Conservation (phyloP, 2,113 vertebrate genomes). For the Tachysurus fulvidraco region DNA sequence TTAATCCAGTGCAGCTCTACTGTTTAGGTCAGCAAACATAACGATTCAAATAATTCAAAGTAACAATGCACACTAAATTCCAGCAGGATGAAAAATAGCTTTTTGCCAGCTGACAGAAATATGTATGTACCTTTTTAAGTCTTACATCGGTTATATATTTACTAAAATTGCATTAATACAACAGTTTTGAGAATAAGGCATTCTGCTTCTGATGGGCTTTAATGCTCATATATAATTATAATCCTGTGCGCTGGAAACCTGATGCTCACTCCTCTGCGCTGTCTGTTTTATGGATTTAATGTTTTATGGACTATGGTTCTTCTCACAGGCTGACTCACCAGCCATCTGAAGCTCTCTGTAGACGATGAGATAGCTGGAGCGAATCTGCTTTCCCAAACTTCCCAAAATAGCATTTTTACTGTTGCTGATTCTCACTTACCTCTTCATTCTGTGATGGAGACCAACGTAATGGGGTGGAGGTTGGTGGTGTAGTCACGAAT, state of each 20-base stretch:
- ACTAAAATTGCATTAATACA: neutral
- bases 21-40: neutral
- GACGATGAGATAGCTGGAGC: constrained; percentile 27
- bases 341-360: constrained; percentile 32
- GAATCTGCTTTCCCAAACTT: too few species aligned
- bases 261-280: constrained; percentile 19
- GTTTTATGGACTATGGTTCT: too few species aligned
- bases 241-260: constrained; percentile 14
- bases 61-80: neutral
- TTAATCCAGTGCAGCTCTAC: neutral
- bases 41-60: neutral
- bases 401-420: neutral
- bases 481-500: neutral
- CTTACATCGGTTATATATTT: neutral
- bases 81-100: neutral
- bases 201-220: constrained; percentile 25
- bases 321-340: constrained; percentile 49
- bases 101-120: neutral
- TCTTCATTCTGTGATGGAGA: constrained; percentile 6
- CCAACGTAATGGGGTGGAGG: too few species aligned
- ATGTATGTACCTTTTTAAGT: neutral
- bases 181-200: neutral
- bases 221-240: constrained; percentile 35
- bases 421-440: neutral
- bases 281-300: constrained; percentile 52